phyloP scores from a whole-genome alignment of 2,888 invertebrate species.

The Autographa pulchrina region DNA sequence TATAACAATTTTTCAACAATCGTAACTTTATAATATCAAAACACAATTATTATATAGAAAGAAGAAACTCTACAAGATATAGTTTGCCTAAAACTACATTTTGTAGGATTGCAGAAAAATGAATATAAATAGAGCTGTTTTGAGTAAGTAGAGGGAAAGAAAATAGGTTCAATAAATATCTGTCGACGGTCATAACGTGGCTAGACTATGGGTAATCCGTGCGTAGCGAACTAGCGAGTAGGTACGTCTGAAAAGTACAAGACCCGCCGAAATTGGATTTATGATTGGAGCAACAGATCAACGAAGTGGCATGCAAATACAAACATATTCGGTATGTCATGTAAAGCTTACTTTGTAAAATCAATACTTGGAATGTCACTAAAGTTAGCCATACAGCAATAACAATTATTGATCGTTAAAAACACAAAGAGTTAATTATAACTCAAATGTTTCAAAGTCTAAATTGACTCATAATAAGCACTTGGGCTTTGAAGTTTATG shows the following conservation, averaged over 20 bases:
- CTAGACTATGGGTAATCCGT: neutral
- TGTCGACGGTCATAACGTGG: constrained; percentile 2
- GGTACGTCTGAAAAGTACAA: neutral
- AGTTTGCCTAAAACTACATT: neutral
- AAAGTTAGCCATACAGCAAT: neutral
- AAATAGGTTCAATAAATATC: constrained; percentile 1
- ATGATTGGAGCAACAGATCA: neutral
- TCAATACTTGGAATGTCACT: neutral
- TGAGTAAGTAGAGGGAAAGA: neutral
- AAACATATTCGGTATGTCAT: neutral
- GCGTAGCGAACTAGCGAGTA: neutral
- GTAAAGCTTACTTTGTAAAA: neutral
- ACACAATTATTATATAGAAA: neutral
- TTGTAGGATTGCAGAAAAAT: neutral
- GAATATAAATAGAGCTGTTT: neutral
- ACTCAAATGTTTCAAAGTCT: constrained; percentile 19
- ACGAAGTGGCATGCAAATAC: neutral
- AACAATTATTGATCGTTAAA: neutral
- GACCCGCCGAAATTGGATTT: constrained; percentile 21
- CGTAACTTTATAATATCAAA: constrained; percentile 19
- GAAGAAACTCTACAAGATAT: neutral
- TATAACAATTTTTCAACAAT: too few species aligned
- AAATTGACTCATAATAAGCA: constrained; percentile 23
- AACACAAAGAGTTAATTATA: neutral
- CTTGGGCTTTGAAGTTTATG: constrained; percentile 22